These are phyloP conservation scores for Gopherus flavomarginatus DNA, from an alignment of 2,113 vertebrate genomes.

Conservation along the genomic window DNA sequence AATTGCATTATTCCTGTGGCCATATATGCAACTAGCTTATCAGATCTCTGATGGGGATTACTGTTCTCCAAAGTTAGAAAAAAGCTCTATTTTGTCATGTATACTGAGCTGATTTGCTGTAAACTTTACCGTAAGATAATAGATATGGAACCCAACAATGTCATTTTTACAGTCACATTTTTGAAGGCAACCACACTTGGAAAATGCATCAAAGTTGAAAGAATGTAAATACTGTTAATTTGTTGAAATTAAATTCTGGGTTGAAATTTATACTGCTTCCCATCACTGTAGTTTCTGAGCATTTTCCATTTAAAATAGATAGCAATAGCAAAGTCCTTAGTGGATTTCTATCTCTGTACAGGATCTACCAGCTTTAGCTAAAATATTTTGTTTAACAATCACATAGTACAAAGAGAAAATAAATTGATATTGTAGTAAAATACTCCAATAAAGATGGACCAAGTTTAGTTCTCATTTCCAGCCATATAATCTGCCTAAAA, in stretches of 20 bases:
- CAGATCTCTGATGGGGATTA: too few relatives aligned
- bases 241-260: background rate
- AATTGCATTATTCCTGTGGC: too few relatives aligned
- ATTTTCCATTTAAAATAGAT: background rate
- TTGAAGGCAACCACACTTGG: too few relatives aligned
- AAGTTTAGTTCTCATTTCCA: background rate
- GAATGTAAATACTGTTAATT: too few relatives aligned
- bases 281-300: background rate
- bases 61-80: too few relatives aligned
- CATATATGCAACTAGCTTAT: too few relatives aligned
- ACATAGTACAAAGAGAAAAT: background rate
- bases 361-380: background rate
- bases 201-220: too few relatives aligned
- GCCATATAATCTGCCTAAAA: background rate
- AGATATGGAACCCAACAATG: too few relatives aligned
- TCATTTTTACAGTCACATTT: too few relatives aligned
- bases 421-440: background rate
- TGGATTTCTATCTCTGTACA: background rate
- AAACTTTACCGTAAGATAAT: too few relatives aligned
- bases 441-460: rapidly evolving
- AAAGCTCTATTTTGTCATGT: too few relatives aligned
- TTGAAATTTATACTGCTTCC: background rate
- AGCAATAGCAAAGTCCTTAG: background rate
- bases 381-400: background rate
- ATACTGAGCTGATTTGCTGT: too few relatives aligned